phyloP scores from a whole-genome alignment of 2,797 vertebrate genomes.

The Acipenser transmontanus region DNA sequence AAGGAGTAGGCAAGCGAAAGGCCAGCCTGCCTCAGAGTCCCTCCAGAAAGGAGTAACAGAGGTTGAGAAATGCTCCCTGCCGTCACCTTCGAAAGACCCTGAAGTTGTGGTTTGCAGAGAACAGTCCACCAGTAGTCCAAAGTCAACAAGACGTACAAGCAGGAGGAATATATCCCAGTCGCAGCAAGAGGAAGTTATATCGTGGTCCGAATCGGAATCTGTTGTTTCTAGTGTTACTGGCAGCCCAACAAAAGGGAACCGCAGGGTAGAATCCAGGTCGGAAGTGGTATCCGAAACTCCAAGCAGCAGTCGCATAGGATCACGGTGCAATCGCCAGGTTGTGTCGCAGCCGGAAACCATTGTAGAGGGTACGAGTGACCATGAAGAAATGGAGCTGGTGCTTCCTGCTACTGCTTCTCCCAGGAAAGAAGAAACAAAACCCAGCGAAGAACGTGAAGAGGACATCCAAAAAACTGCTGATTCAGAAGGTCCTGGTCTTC shows the following conservation, averaged over 20 bases:
- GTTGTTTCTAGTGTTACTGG: slow-evolving; percentile 30
- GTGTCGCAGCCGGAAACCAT: slow-evolving; percentile 14
- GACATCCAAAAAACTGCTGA: too few species aligned
- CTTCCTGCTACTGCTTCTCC: slow-evolving; percentile 1
- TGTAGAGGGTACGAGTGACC: slow-evolving; percentile 3
- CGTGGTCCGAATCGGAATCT: slow-evolving; percentile 40
- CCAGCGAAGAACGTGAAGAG: too few species aligned
- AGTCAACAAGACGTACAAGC: slow-evolving; percentile 21
- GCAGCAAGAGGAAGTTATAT: slow-evolving; percentile 28
- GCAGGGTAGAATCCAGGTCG: slow-evolving; percentile 23
- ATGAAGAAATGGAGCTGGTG: neutral
- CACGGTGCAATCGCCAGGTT: slow-evolving; percentile 35
- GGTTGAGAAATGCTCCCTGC: slow-evolving; percentile 11
- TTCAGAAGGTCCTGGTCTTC: too few species aligned
- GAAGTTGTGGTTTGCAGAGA: too few species aligned
- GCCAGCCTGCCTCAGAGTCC: slow-evolving; percentile 33
- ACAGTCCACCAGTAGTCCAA: too few species aligned
- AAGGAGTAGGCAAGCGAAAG: slow-evolving; percentile 25
- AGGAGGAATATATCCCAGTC: neutral
- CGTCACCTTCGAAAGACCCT: too few species aligned
- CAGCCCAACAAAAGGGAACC: slow-evolving; percentile 26
- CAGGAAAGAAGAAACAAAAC: slow-evolving; percentile 2
- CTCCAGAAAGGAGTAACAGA: slow-evolving; percentile 30
- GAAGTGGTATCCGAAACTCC: slow-evolving; percentile 22
- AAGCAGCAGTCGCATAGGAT: slow-evolving; percentile 53